Evolutionary conservation across 2,888 invertebrate species (phyloP), one percentile per base, ranked within the genome.

Genomic region (Stictocephala bisonia): DNA sequence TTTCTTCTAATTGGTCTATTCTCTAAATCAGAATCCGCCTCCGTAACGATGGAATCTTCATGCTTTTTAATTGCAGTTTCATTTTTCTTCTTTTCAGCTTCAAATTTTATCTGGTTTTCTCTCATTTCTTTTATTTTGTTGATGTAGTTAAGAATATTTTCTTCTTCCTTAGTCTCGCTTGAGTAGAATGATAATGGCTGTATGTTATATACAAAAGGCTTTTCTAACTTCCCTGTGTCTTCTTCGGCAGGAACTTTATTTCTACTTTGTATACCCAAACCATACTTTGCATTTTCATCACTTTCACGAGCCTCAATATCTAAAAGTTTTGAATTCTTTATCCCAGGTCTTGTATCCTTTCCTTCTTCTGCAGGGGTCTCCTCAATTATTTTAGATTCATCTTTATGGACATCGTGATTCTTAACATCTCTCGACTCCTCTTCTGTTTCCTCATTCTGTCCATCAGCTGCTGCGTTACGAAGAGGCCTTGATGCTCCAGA

Each of bases 41-140:
- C 56, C 3, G 56, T 68, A n/a, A 31, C 51, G 9, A 64, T 60
- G 1, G 41, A 6, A n/a, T 41, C 64, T 27, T 64, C 70, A 41
- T 22, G 15, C 27, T 66, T 70, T 18, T 41, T 29, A 11, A 15
- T 15, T 18, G 27, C 60, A 18, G 56, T 40, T 9, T 26, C n/a
- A 13, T 2, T 40, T 15, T 1, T 0, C 67, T 67, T 53, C 15
- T 13, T 31, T 7, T 29, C 20, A 24, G 40, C 50, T 44, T 31
- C 68, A 11, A 58, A 48, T 69, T 71, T 40, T 4, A 58, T 26
- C 40, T 71, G 22, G 22, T 71, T 71, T 44, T 58, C 56, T 31
- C 44, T 71, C 22, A 58, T 58, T 27, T 71, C 48, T 29, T 71
- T 71, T 26, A 71, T 44, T 29, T 58, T 56, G 22, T 71, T 71